Evolutionary conservation across 2,113 vertebrate species (phyloP).

Genomic region (Callospermophilus lateralis): DNA sequence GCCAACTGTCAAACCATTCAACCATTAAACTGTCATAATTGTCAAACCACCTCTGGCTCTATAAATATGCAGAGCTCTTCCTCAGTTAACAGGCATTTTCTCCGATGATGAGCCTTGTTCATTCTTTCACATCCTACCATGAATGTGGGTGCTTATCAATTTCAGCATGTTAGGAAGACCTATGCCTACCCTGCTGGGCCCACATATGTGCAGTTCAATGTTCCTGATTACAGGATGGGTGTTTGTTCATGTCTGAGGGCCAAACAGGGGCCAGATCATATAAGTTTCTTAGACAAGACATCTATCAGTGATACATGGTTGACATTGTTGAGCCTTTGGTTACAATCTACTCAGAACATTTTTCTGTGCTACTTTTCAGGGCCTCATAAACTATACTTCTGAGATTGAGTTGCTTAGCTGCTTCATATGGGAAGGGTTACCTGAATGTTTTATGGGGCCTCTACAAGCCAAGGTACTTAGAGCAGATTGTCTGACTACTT

Average conservation of each 20-base stretch:
- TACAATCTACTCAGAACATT: neutral
- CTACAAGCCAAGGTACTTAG: neutral
- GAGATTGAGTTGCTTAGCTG: neutral
- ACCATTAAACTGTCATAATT: too few species aligned
- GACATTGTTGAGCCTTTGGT: neutral
- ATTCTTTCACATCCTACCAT: neutral
- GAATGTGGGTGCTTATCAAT: neutral
- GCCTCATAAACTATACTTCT: neutral
- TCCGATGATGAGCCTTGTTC: too few species aligned
- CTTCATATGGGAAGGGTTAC: neutral
- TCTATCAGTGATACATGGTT: neutral
- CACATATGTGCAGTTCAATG: neutral
- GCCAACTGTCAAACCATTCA: too few species aligned
- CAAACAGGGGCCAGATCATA: neutral
- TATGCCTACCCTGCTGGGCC: neutral
- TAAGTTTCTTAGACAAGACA: fast-evolving
- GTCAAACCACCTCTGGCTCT: too few species aligned
- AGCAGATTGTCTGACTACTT: neutral
- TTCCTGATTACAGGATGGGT: too few species aligned
- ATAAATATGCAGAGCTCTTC: too few species aligned
- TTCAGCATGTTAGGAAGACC: neutral
- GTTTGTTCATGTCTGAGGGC: neutral
- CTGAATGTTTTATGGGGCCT: neutral
- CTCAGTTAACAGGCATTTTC: too few species aligned
- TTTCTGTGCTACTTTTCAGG: neutral